Base-by-base conservation (phyloP, 1,140 invertebrate species). In the Andrena cerasifolii region DNA sequence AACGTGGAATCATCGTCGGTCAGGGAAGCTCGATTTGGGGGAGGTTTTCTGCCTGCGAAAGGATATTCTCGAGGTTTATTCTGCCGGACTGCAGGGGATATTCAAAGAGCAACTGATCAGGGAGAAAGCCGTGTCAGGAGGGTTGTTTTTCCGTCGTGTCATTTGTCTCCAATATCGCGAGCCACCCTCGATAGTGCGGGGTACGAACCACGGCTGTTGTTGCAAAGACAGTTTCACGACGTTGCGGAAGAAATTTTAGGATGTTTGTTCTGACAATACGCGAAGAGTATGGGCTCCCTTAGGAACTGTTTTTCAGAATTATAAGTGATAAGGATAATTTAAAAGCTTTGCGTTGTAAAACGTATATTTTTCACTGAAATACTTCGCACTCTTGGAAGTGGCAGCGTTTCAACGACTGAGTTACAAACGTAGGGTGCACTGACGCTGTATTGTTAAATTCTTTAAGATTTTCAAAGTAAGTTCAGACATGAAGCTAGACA, bases 121-220 rank as follows among this genome's bases (percentile, higher is more conserved):
- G 43, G 59, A 63, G 45, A 53, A 47, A 73, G 70, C 81, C 65
- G 65, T 74, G 76, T 75, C 80, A 59, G 36, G 53, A 74, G 80
- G 73, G 74, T 85, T 80, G 87, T 84, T 91, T 92, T 91, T 91
- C 92, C 90, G 89, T 89, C 78, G 87, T 78, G 89, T 92, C 91
- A 92, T 92, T 92, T 92, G 91, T 92, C 90, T 92, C 90, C 87
- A 89, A 91, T 92, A 91, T 92, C 90, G 90, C 62, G 40, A 53
- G 59, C 47, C 24, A 67, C 63, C 63, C 73, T 75, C 51, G 73
- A 56, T n/a, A n/a, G n/a, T n/a, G n/a, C n/a, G n/a, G n/a, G n/a
- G n/a, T n/a, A n/a, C n/a, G n/a, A n/a, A n/a, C n/a, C n/a, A n/a
- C n/a, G n/a, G n/a, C n/a, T n/a, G n/a, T 3, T 36, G 16, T 24